phyloP scores from a whole-genome alignment of 2,113 vertebrate species.

The Cephalopterus ornatus region DNA sequence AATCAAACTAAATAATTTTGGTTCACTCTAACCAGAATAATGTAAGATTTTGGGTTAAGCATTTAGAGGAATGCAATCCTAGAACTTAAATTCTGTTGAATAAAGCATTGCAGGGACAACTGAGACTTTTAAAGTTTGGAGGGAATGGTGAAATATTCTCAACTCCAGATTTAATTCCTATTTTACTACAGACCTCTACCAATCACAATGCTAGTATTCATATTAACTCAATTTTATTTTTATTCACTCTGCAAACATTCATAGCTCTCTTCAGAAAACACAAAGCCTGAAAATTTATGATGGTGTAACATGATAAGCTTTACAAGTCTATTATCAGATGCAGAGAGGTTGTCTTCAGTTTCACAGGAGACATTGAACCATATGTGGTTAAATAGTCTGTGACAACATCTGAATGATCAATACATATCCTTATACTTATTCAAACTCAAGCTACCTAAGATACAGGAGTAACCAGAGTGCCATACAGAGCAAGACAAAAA shows the following conservation, averaged over 20 bases:
- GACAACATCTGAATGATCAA: background rate
- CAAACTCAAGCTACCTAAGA: background rate
- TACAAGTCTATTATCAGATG: background rate
- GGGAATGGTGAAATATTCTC: background rate
- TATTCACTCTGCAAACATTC: background rate
- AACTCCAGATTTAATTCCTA: background rate
- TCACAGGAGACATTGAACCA: background rate
- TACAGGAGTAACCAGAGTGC: background rate
- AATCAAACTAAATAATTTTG: background rate
- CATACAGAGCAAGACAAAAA: background rate
- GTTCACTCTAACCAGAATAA: background rate
- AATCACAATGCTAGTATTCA: background rate
- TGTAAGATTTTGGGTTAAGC: background rate
- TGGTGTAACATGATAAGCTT: background rate
- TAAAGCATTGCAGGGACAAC: background rate
- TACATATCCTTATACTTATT: background rate
- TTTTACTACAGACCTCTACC: background rate
- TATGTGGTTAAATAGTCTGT: background rate
- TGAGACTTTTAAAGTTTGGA: background rate
- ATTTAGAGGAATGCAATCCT: background rate
- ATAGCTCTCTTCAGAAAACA: background rate
- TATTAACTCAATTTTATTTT: background rate
- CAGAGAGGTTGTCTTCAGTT: background rate
- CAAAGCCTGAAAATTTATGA: background rate
- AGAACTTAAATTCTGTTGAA: background rate